Evolutionary conservation across 2,113 vertebrate genomes (phyloP).

Genomic region (Corvus moneduloides): DNA sequence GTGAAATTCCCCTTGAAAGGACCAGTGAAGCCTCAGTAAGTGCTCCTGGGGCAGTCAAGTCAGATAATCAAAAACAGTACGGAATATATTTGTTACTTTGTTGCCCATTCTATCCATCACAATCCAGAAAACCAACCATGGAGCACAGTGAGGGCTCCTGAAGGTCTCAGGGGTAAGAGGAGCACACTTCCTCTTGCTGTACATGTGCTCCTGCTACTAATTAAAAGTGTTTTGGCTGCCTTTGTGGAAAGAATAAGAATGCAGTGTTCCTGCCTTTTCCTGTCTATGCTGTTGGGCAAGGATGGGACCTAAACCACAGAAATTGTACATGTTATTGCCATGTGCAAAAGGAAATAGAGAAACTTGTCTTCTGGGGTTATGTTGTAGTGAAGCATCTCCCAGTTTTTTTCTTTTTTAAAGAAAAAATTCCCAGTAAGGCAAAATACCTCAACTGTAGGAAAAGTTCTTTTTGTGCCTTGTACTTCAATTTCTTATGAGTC

Average conservation of each 20-base stretch:
- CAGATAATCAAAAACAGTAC: background rate
- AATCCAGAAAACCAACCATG: background rate
- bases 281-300: background rate
- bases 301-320: background rate
- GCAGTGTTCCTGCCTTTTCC: background rate
- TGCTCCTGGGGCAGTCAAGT: background rate
- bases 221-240: background rate
- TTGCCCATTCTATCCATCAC: background rate
- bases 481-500: background rate
- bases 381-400: background rate
- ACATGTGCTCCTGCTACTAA: background rate
- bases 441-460: background rate
- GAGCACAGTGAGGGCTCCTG: background rate
- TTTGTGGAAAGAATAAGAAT: slow-evolving; percentile 24
- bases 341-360: background rate
- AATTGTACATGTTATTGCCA: background rate
- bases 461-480: background rate
- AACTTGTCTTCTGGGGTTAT: background rate
- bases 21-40: background rate
- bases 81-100: background rate
- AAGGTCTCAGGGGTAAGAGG: background rate
- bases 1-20: background rate
- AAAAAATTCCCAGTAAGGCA: background rate
- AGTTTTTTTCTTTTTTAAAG: background rate
- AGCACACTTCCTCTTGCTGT: background rate